Evolutionary conservation across 2,797 vertebrate genomes (phyloP).

Genomic region (Sebastiscus tertius): DNA sequence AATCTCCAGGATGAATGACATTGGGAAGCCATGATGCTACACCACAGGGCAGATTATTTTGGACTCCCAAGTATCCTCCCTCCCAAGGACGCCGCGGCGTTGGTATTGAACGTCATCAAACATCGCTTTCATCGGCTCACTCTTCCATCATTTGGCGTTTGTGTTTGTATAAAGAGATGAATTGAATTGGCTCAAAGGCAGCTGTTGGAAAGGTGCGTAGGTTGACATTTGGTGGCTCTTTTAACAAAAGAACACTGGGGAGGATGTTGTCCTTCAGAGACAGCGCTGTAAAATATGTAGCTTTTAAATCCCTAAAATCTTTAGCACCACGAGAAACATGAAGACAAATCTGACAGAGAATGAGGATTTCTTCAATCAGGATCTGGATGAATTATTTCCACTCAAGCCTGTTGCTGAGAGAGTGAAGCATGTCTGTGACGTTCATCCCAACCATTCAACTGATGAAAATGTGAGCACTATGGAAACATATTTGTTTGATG

Average conservation of each 20-base stretch:
- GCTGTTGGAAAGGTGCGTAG: conserved; percentile 6
- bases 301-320: background rate
- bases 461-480: conserved; percentile 14
- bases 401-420: background rate
- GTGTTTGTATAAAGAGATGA: background rate
- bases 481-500: conserved; percentile 11
- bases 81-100: conserved; percentile 2
- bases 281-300: background rate
- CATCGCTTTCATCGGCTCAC: background rate
- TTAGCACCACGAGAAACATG: background rate
- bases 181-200: conserved; percentile 5
- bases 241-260: background rate
- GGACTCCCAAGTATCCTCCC: conserved; percentile 17
- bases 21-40: conserved; percentile 28
- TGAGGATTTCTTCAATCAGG: background rate
- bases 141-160: conserved; percentile 10
- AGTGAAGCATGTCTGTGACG: conserved; percentile 2
- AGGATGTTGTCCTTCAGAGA: conserved; percentile 1
- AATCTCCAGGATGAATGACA: conserved; percentile 66
- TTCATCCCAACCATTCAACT: conserved; percentile 20
- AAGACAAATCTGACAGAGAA: background rate
- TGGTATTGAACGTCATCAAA: conserved; percentile 14
- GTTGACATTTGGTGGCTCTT: conserved; percentile 1
- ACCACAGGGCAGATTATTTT: conserved; percentile 27
- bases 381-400: conserved; percentile 10